Evolutionary conservation across 2,888 invertebrate species (phyloP), one percentile per base, ranked within the genome.

Genomic region (Drymonia ruficornis): DNA sequence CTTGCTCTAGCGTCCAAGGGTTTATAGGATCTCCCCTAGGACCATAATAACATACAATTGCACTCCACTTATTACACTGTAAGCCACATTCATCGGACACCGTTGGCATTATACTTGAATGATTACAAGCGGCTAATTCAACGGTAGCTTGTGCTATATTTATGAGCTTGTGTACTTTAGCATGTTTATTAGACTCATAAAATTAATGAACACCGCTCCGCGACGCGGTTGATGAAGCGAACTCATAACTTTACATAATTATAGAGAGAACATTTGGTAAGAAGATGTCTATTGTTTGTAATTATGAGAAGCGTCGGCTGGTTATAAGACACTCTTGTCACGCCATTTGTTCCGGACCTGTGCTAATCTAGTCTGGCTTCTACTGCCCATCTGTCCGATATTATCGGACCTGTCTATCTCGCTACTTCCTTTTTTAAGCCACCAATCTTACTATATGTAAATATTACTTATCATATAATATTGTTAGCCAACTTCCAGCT

Each of bases 171-270:
- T 45, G 45, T 45, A 45, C n/a, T 45, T 28, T 28, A 45, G 28
- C 45, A 28, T 45, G 45, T 45, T 45, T 45, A 45, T 45, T 45
- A 45, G 45, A 5, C 28, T 45, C 28, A 45, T 45, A 45, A 45
- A 45, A 45, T 28, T 28, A 45, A 45, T 45, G 45, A 45, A 28
- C 16, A 40, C 40, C 40, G 40, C 11, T n/a, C 16, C 40, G 11
- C 28, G 18, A 44, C 43, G 19, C 18, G 43, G 19, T 23, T 44
- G 23, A 44, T 23, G 43, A 23, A 44, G 23, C 13, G 23, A 44
- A 6, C 5, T 19, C 43, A 44, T 44, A 19, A 44, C 16, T 44
- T 44, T 23, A 44, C 43, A 16, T 16, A 16, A 40, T n/a, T 38
- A 38, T 38, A 23, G 23, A 12, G 44, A n/a, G 44, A 28, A 44